Evolutionary conservation across 2,113 vertebrate genomes (phyloP).

Genomic region (Toxotes chatareus): DNA sequence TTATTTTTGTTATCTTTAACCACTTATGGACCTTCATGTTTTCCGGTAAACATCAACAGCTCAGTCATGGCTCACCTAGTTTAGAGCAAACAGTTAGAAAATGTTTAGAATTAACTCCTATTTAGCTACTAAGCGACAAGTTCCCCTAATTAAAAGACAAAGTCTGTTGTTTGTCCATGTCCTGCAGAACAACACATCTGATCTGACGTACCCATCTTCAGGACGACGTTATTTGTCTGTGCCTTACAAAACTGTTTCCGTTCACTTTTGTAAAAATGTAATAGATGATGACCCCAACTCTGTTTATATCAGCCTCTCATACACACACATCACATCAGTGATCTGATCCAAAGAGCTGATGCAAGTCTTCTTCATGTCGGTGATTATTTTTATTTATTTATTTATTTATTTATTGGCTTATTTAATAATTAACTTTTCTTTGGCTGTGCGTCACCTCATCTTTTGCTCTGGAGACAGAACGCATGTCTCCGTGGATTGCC

Average conservation of each 20-base stretch:
- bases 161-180: too few species aligned
- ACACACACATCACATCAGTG: not conserved
- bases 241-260: too few species aligned
- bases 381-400: conserved; percentile 7
- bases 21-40: not conserved
- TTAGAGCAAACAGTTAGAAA: not conserved
- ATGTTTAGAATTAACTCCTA: not conserved
- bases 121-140: too few species aligned
- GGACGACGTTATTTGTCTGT: too few species aligned
- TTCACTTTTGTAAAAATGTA: not conserved
- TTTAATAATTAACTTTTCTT: conserved; percentile 68
- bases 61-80: not conserved
- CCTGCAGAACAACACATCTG: too few species aligned
- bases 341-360: conserved; percentile 11
- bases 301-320: not conserved
- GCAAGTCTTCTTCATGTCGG: not conserved
- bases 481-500: conserved; percentile 57
- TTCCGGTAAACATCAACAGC: too few species aligned
- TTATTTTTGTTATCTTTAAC: not conserved
- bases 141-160: too few species aligned
- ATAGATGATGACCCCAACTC: not conserved
- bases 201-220: too few species aligned
- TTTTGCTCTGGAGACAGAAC: conserved; percentile 52
- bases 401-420: conserved; percentile 61
- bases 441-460: conserved; percentile 42